Percentiles rank a stretch among this genome's conserved stretches.
phyloP scores from a whole-genome alignment of 2,797 vertebrate genomes.

The Enteromius mattozi region DNA sequence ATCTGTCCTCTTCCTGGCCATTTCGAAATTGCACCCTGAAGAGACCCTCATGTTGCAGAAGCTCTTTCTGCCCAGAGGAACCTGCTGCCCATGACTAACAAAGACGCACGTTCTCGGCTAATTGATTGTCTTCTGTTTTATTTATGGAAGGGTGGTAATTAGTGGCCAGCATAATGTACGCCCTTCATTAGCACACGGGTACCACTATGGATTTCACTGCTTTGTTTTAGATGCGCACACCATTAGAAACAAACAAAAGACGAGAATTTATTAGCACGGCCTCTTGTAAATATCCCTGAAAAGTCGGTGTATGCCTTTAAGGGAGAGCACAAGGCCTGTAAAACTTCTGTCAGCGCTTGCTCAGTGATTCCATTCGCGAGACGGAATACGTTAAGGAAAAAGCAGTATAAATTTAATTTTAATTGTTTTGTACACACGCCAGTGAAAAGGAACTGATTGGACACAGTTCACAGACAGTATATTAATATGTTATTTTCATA shows the following conservation, averaged over 20 bases:
- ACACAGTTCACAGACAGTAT: constrained; percentile 99
- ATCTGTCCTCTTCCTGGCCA: constrained; percentile 70
- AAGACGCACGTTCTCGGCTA: constrained; percentile 78
- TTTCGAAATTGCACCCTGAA: constrained; percentile 72
- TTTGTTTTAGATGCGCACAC: constrained; percentile 83
- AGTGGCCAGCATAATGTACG: constrained; percentile 84
- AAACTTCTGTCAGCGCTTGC: constrained; percentile 93
- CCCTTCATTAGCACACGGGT: constrained; percentile 85
- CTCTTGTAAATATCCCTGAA: constrained; percentile 81
- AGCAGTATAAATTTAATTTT: constrained; percentile 99
- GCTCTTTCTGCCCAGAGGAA: constrained; percentile 72
- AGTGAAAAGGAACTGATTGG: constrained; percentile 99
- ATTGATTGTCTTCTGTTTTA: constrained; percentile 87
- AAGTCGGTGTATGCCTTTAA: constrained; percentile 83
- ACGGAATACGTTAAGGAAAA: constrained; percentile 96
- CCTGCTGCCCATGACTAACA: constrained; percentile 78
- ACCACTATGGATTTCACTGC: constrained; percentile 82
- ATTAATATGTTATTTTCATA: constrained; percentile 99
- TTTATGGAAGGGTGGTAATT: constrained; percentile 85
- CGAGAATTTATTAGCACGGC: constrained; percentile 81
- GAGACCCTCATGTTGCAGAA: constrained; percentile 69
- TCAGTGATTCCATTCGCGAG: constrained; percentile 93
- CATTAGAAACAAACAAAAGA: constrained; percentile 83
- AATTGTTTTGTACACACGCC: constrained; percentile 99
- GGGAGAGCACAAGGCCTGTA: constrained; percentile 85